A percentile compares a stretch with the other conserved stretches of the same genome.
phyloP scores from a whole-genome alignment of 2,797 vertebrate genomes.

The Acanthiza pusilla region DNA sequence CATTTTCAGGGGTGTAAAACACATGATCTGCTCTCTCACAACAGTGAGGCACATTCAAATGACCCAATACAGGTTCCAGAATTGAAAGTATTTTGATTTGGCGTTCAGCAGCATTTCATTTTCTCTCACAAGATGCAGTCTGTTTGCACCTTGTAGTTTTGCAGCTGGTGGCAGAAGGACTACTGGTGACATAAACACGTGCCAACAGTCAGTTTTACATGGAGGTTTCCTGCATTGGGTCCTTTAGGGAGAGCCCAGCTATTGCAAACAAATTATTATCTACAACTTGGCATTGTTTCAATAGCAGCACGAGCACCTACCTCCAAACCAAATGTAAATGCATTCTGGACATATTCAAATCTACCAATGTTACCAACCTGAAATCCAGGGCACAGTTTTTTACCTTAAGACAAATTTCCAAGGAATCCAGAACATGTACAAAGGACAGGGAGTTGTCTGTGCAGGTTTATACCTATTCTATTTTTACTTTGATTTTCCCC shows the following conservation, averaged over 20 bases:
- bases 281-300: not conserved
- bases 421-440: not conserved
- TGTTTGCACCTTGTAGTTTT: not conserved
- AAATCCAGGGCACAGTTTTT: not conserved
- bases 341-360: not conserved
- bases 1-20: not conserved
- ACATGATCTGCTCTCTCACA: not conserved
- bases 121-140: not conserved
- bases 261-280: not conserved
- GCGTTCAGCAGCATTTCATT: not conserved
- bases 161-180: not conserved
- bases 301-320: not conserved
- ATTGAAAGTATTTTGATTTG: not conserved
- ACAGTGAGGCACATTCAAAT: not conserved
- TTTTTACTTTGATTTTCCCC: not conserved
- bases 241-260: not conserved
- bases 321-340: not conserved
- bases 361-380: not conserved
- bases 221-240: not conserved
- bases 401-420: not conserved
- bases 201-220: not conserved
- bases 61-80: not conserved
- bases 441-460: not conserved
- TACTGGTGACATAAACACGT: not conserved
- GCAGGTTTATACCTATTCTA: not conserved